A percentile compares a stretch with the other conserved stretches of the same genome.
Evolutionary conservation across 2,888 invertebrate genomes (phyloP).

Genomic region (Cheilosia urbana): DNA sequence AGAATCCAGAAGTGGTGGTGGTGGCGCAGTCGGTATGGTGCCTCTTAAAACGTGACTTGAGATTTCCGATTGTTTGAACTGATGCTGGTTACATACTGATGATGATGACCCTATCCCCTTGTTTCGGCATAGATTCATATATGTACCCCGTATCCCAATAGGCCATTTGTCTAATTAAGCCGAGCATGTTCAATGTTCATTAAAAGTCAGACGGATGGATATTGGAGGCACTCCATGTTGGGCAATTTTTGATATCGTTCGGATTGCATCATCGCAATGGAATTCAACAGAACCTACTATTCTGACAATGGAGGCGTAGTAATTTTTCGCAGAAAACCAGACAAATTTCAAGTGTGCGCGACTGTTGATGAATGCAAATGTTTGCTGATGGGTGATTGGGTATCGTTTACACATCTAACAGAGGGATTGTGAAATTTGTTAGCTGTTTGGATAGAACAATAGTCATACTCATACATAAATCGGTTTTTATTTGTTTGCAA

Average conservation of each 20-base stretch:
- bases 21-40: constrained; percentile 8
- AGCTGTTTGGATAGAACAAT: constrained; percentile 12
- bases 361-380: constrained; percentile 52
- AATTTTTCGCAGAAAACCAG: constrained; percentile 33
- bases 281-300: constrained; percentile 25
- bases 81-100: constrained; percentile 24
- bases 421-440: constrained; percentile 19
- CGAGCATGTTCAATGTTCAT: constrained; percentile 5
- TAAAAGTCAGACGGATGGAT: constrained; percentile 7
- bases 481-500: not conserved
- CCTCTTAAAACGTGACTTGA: constrained; percentile 67
- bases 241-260: not conserved
- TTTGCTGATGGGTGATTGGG: constrained; percentile 9
- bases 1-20: constrained; percentile 25
- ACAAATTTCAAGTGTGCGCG: constrained; percentile 8
- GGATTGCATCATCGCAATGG: constrained; percentile 41
- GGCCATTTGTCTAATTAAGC: constrained; percentile 34
- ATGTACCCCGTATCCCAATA: not conserved
- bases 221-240: constrained; percentile 6
- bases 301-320: constrained; percentile 20
- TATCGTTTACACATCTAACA: not conserved
- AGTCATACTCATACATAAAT: constrained; percentile 2
- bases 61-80: constrained; percentile 59
- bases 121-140: constrained; percentile 21
- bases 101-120: constrained; percentile 52